A percentile compares a stretch with the other conserved stretches of the same genome.
phyloP scores from a whole-genome alignment of 2,797 vertebrate species.

The Lithobates sylvaticus region DNA sequence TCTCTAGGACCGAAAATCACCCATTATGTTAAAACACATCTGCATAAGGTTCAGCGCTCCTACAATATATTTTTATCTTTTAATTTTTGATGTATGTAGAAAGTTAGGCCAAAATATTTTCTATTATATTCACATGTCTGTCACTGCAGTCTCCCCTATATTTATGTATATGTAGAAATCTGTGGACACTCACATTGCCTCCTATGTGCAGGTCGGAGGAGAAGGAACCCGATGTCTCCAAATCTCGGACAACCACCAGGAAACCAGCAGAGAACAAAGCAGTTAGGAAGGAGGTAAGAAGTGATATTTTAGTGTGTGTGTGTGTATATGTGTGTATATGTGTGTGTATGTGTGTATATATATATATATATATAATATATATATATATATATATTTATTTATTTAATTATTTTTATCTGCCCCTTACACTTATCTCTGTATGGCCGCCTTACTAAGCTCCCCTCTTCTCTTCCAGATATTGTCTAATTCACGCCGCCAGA shows the following conservation, averaged over 20 bases:
- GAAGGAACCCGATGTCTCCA: constrained; percentile 8
- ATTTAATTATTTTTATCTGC: neutral
- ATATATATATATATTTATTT: too few species aligned
- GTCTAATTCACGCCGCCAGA: constrained; percentile 11
- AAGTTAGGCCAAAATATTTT: too few species aligned
- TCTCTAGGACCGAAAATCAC: too few species aligned
- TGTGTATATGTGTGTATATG: too few species aligned
- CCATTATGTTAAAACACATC: too few species aligned
- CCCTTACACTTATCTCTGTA: neutral
- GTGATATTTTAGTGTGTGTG: too few species aligned
- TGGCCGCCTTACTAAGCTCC: neutral
- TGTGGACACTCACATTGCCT: neutral
- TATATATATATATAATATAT: too few species aligned
- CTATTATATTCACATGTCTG: too few species aligned
- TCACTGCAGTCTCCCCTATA: neutral
- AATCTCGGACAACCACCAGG: neutral
- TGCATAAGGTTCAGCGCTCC: too few species aligned
- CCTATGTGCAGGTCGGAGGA: constrained; percentile 61
- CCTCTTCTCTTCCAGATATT: constrained; percentile 11
- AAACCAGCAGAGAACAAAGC: constrained; percentile 1
- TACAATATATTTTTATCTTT: too few species aligned
- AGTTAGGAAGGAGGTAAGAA: constrained; percentile 47
- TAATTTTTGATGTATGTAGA: too few species aligned
- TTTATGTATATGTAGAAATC: neutral
- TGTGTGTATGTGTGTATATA: too few species aligned